Conservation (phyloP, 2,797 vertebrate genomes). For the Girardinus metallicus region DNA sequence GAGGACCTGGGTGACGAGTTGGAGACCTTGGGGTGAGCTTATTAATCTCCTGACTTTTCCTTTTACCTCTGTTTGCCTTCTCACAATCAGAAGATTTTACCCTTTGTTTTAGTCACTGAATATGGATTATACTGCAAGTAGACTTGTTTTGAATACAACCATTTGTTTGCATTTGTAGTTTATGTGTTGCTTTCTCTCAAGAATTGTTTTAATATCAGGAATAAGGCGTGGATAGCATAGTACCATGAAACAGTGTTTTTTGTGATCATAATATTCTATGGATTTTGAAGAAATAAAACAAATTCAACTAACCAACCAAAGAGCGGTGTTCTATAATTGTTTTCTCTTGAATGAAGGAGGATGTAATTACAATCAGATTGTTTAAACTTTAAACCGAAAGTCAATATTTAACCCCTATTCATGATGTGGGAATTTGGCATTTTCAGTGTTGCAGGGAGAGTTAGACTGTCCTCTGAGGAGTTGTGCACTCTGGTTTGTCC, state of each 20-base stretch:
- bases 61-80: not conserved
- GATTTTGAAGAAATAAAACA: not conserved
- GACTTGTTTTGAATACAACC: not conserved
- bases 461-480: not conserved
- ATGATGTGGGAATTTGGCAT: not conserved
- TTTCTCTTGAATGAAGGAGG: not conserved
- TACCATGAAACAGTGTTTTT: not conserved
- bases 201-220: not conserved
- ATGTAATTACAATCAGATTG: not conserved
- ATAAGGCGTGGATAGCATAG: not conserved
- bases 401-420: not conserved
- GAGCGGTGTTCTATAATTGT: not conserved
- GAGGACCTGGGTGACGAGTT: constrained; percentile 71
- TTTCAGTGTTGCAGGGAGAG: not conserved
- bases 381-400: not conserved
- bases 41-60: accelerated
- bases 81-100: not conserved
- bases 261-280: not conserved
- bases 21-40: constrained; percentile 72
- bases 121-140: not conserved
- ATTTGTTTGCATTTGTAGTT: not conserved
- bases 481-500: not conserved
- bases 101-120: not conserved
- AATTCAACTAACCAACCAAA: not conserved
- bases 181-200: not conserved